Conservation (phyloP, 2,888 invertebrate species). For the Epirrhoe alternata region DNA sequence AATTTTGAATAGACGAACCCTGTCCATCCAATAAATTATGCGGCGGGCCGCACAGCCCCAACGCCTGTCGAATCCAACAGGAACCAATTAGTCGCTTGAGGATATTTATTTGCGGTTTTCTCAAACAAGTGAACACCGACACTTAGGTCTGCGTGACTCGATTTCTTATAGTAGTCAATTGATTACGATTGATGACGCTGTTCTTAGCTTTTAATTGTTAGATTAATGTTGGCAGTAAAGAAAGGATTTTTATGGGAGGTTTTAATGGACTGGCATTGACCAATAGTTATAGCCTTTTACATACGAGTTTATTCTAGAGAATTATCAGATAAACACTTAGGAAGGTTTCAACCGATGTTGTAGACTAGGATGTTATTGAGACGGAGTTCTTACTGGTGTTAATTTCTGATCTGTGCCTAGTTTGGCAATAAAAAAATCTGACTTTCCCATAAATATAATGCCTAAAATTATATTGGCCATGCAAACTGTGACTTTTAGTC, state of each 20-base stretch:
- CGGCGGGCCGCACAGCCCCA: constrained; percentile 72
- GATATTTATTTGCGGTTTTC: constrained; percentile 82
- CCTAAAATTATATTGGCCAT: not conserved
- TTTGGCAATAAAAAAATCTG: too few relatives aligned
- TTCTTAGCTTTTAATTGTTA: constrained; percentile 20
- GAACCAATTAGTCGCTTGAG: constrained; percentile 81
- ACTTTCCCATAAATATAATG: too few relatives aligned
- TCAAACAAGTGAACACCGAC: constrained; percentile 72
- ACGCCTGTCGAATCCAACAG: constrained; percentile 79
- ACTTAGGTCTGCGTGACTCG: constrained; percentile 65
- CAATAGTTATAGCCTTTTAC: not conserved
- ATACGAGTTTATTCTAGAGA: not conserved
- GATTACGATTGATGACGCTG: constrained; percentile 52
- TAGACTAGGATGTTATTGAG: too few relatives aligned
- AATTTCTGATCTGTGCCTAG: too few relatives aligned
- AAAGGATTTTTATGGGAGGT: constrained; percentile 11
- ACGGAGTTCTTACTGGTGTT: too few relatives aligned
- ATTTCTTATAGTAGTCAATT: constrained; percentile 61
- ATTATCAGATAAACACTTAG: too few relatives aligned
- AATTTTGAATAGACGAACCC: constrained; percentile 56
- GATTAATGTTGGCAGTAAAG: constrained; percentile 17
- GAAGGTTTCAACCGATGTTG: too few relatives aligned
- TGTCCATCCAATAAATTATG: constrained; percentile 78
- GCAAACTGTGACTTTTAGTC: not conserved
- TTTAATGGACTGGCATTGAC: not conserved